These are phyloP conservation scores for Sebastolobus altivelis DNA, from an alignment of 2,797 vertebrate genomes.

Conservation along the genomic window DNA sequence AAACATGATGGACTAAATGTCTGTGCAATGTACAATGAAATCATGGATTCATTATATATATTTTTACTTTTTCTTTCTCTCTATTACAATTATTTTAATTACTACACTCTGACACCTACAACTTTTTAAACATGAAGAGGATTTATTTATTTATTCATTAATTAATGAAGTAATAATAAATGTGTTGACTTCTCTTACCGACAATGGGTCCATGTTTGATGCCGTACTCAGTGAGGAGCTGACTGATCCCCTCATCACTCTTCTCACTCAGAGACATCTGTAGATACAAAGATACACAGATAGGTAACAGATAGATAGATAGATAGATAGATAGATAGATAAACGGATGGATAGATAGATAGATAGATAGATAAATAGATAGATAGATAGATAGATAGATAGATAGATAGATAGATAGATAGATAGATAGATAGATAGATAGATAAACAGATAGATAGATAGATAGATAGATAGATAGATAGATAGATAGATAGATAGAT, in stretches of 20 bases:
- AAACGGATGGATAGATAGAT: background rate
- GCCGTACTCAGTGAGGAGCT: conserved; percentile 74
- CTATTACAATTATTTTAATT: background rate
- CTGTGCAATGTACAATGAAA: background rate
- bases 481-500: too few species aligned
- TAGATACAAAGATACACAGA: background rate
- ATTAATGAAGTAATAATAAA: background rate
- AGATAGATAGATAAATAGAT: background rate
- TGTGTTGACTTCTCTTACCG: conserved; percentile 59
- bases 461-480: too few species aligned
- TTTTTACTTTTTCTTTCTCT: background rate
- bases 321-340: background rate
- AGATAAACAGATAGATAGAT: too few species aligned
- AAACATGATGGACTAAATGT: background rate
- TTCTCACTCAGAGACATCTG: conserved; percentile 78
- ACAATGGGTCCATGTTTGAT: conserved; percentile 85
- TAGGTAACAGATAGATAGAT: background rate
- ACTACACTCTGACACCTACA: background rate
- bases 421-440: too few species aligned
- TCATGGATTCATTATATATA: background rate
- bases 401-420: too few species aligned
- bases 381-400: background rate
- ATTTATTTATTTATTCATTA: too few species aligned
- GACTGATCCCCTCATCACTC: conserved; percentile 70
- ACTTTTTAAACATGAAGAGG: background rate